phyloP scores from a whole-genome alignment of 2,797 vertebrate genomes.

The Chaetodon trifasciatus region DNA sequence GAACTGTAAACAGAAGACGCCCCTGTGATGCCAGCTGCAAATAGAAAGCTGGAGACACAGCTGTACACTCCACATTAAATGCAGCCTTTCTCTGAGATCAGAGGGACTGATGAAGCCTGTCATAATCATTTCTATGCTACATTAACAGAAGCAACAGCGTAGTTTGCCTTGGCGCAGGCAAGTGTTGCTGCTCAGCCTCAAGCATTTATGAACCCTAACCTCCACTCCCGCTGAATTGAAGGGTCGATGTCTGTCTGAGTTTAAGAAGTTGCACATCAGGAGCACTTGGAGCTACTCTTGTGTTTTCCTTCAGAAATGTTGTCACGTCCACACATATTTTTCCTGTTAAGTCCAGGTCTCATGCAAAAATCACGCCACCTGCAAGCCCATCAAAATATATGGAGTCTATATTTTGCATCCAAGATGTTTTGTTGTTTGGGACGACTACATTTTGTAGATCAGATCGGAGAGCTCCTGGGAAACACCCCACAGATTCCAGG shows the following conservation, averaged over 20 bases:
- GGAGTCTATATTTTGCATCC: slow-evolving; percentile 28
- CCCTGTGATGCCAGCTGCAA: slow-evolving; percentile 65
- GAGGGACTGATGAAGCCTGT: slow-evolving; percentile 78
- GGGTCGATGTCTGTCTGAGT: slow-evolving; percentile 58
- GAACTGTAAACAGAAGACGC: slow-evolving; percentile 65
- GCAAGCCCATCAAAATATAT: slow-evolving; percentile 12
- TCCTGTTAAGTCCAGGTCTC: neutral
- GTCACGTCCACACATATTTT: slow-evolving; percentile 15
- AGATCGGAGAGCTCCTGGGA: slow-evolving; percentile 58
- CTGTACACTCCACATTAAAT: slow-evolving; percentile 66
- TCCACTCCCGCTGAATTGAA: slow-evolving; percentile 45
- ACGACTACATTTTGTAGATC: slow-evolving; percentile 49
- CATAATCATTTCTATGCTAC: slow-evolving; percentile 81
- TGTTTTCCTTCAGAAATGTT: neutral
- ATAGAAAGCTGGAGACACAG: slow-evolving; percentile 68
- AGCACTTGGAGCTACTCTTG: slow-evolving; percentile 36
- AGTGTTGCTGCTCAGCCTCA: slow-evolving; percentile 63
- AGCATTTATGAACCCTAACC: slow-evolving; percentile 52
- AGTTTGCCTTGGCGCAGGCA: slow-evolving; percentile 73
- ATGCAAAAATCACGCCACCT: slow-evolving; percentile 4
- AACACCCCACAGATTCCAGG: slow-evolving; percentile 57
- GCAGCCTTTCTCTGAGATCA: slow-evolving; percentile 71
- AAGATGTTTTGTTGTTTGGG: slow-evolving; percentile 40
- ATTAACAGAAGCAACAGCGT: slow-evolving; percentile 73
- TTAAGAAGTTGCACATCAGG: slow-evolving; percentile 62